These are phyloP conservation scores for Drosophila vallismaia DNA, from an alignment of 2,888 invertebrate species.

Conservation along the genomic window DNA sequence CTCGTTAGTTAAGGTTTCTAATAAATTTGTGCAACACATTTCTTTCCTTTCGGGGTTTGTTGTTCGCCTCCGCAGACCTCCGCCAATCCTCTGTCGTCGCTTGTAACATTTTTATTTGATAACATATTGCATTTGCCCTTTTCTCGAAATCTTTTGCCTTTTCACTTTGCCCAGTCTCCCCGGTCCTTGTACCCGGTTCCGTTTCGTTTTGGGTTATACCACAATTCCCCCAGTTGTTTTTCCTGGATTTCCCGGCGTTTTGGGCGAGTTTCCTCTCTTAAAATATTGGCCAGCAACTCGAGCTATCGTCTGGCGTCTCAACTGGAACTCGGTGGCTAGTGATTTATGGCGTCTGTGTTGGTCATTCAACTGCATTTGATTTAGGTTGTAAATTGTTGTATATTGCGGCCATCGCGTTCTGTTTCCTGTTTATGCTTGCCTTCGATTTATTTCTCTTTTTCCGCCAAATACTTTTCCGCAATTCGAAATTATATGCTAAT, in stretches of 20 bases:
- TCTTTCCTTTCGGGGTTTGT: constrained; percentile 47
- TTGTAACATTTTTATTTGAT: constrained; percentile 80
- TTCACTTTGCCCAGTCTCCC: background rate
- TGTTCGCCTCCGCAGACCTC: constrained; percentile 14
- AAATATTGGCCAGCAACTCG: constrained; percentile 66
- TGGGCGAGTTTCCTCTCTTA: constrained; percentile 52
- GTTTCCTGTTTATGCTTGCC: constrained; percentile 68
- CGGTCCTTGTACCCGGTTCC: constrained; percentile 2
- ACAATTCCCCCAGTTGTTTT: constrained; percentile 12
- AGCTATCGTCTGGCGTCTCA: constrained; percentile 62
- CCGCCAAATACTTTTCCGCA: constrained; percentile 1
- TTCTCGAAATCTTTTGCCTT: constrained; percentile 50
- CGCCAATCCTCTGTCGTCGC: constrained; percentile 67
- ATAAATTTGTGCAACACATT: constrained; percentile 80
- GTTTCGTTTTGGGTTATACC: constrained; percentile 28
- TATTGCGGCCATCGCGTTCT: constrained; percentile 68
- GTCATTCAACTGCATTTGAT: constrained; percentile 81
- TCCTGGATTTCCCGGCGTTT: constrained; percentile 1
- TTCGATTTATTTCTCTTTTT: constrained; percentile 11
- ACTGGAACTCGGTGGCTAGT: constrained; percentile 62
- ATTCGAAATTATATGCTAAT: constrained; percentile 65
- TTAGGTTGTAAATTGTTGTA: constrained; percentile 80
- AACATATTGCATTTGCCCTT: constrained; percentile 75
- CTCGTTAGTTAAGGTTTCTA: constrained; percentile 80
- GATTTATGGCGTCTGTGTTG: constrained; percentile 80